Percentiles rank a stretch among this genome's conserved stretches.
These are phyloP conservation scores for Lophura swinhoii DNA, from an alignment of 2,797 vertebrate species.

Conservation along the genomic window DNA sequence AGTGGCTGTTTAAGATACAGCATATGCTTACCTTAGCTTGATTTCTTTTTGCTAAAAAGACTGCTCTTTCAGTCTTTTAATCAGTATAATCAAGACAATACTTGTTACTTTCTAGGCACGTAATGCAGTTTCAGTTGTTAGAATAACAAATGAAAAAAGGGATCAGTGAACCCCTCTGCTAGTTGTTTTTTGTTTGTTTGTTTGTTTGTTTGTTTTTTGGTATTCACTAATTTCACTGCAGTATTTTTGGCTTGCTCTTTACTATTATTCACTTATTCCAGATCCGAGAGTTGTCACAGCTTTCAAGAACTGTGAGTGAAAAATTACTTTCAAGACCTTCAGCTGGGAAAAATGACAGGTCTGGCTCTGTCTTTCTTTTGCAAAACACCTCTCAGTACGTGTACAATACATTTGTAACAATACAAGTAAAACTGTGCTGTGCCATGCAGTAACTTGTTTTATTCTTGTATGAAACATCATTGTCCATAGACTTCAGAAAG, in stretches of 20 bases:
- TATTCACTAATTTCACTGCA: neutral
- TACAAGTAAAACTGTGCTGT: neutral
- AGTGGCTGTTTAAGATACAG: neutral
- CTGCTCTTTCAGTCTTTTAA: neutral
- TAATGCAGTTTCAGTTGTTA: neutral
- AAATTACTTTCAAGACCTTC: slow-evolving; percentile 33
- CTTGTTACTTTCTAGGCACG: neutral
- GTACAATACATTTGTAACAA: slow-evolving; percentile 8
- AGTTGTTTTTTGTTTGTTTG: neutral
- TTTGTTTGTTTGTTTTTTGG: neutral
- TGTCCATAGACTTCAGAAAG: slow-evolving; percentile 8
- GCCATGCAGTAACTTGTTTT: neutral
- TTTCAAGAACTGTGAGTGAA: slow-evolving; percentile 34
- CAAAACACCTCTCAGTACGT: slow-evolving; percentile 36
- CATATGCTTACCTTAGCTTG: neutral
- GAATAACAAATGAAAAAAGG: neutral
- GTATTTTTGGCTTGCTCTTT: slow-evolving; percentile 31
- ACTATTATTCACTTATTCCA: slow-evolving; percentile 29
- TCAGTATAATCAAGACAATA: neutral
- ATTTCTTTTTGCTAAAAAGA: neutral
- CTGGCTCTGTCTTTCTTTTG: neutral
- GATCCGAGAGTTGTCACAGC: neutral
- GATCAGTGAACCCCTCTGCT: neutral
- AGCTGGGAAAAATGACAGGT: neutral
- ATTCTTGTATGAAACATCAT: slow-evolving; percentile 15